These are phyloP conservation scores for Marmota flaviventris DNA, from an alignment of 2,113 vertebrate genomes.

Conservation along the genomic window DNA sequence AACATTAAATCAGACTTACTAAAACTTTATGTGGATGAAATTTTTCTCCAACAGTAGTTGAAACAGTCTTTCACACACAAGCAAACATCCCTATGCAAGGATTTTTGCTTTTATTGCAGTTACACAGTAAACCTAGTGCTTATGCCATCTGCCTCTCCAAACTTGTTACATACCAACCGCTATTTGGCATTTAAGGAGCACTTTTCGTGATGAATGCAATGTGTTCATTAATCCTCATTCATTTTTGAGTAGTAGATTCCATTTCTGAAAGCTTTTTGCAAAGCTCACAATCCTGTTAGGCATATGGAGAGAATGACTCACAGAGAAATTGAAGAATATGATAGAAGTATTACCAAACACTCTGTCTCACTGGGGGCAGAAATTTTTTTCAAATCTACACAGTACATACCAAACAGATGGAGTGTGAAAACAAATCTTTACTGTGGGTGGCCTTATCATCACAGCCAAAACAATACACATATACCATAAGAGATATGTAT, in stretches of 20 bases:
- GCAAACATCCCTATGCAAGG: neutral
- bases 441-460: slow-evolving; percentile 72
- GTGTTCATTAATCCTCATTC: slow-evolving; percentile 51
- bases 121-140: neutral
- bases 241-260: neutral
- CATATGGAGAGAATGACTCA: slow-evolving; percentile 70
- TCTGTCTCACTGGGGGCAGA: slow-evolving; percentile 42
- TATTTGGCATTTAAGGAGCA: slow-evolving; percentile 24
- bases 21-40: neutral
- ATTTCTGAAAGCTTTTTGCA: slow-evolving; percentile 64
- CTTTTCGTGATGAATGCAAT: slow-evolving; percentile 39
- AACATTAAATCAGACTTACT: neutral
- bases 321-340: slow-evolving; percentile 62
- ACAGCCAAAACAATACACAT: neutral
- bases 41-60: neutral
- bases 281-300: slow-evolving; percentile 57
- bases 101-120: neutral
- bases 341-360: slow-evolving; percentile 71
- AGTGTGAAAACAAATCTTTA: slow-evolving; percentile 72
- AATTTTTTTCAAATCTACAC: neutral
- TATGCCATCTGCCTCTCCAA: neutral
- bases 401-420: slow-evolving; percentile 74
- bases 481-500: slow-evolving; percentile 10
- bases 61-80: neutral
- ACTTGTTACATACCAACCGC: neutral